phyloP scores from a whole-genome alignment of 2,888 invertebrate genomes.

The Oxytorus armatus region DNA sequence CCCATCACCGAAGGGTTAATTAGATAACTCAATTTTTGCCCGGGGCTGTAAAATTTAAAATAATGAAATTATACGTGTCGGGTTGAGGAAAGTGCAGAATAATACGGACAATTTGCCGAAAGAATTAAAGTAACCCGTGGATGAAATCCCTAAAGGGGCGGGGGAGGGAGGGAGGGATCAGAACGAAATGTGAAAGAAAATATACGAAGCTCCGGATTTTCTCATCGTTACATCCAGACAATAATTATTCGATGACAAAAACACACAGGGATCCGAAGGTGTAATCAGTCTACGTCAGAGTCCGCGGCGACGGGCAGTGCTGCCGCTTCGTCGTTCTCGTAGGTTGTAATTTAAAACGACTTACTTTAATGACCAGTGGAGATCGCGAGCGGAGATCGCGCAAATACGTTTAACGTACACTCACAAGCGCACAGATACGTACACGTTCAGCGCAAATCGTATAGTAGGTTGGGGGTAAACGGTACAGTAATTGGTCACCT shows the following conservation, averaged over 20 bases:
- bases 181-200: not conserved
- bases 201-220: constrained; percentile 26
- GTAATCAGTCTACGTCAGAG: constrained; percentile 70
- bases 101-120: not conserved
- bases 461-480: not conserved
- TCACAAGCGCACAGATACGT: constrained; percentile 30
- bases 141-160: not conserved
- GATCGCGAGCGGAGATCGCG: constrained; percentile 38
- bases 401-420: constrained; percentile 58
- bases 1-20: too few relatives aligned
- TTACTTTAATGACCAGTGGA: constrained; percentile 71
- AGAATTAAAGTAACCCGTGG: not conserved
- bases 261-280: constrained; percentile 60
- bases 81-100: not conserved
- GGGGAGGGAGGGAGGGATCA: not conserved
- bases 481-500: constrained; percentile 6
- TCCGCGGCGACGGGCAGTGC: constrained; percentile 62
- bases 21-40: too few relatives aligned
- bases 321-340: constrained; percentile 56
- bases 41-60: not conserved
- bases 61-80: not conserved
- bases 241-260: constrained; percentile 71
- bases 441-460: constrained; percentile 5
- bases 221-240: constrained; percentile 50
- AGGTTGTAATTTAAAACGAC: constrained; percentile 74